Evolutionary conservation across 2,888 invertebrate genomes (phyloP), one percentile per base, ranked within the genome.

Genomic region (Leptopilina myrica): DNA sequence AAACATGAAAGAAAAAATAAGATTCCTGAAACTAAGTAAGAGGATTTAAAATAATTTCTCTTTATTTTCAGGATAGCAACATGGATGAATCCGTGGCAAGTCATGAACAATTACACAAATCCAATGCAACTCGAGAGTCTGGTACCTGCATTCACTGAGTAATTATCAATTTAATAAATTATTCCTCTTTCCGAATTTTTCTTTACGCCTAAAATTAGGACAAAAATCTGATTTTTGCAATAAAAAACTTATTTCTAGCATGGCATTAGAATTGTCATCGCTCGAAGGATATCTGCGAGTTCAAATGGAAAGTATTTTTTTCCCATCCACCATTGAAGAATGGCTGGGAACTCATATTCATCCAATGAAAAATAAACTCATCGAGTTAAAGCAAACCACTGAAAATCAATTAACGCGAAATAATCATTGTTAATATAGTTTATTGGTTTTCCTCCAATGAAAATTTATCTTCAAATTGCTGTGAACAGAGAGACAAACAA

Each of bases 71-170:
- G 95, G 85, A 93, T 95, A 75, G 91, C 93, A 56, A 94, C 95
- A 0, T 96, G 95, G 95, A 91, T 95, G 90, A 95, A 95, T 88
- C 93, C 94, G 0, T 95, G 95, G 95, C 95, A 95, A 90, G 90
- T 95, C n/a, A 92, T 93, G 64, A 94, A 94, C 80, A 93, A 93
- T 82, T 95, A 94, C 86, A 95, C 94, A 0, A 95, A 94, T 86
- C 94, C 95, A 5, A 94, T 94, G 94, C 94, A 94, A 85, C 92
- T 95, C 5, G 93, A 94, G 80, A 93, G 93, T 59, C 92, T 95
- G 12, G 89, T 93, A 9, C 92, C 92, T n/a, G 92, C 92, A 3
- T 93, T 95, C 7, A 92, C 93, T 67, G 93, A 93, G 95, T 95
- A 89, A 93, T 43, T 66, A n/a, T 49, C 69, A 69, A 26, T 76